Evolutionary conservation across 92 coral and sea anemone genomes (phyloP).

Genomic region (Actinostola sp.): DNA sequence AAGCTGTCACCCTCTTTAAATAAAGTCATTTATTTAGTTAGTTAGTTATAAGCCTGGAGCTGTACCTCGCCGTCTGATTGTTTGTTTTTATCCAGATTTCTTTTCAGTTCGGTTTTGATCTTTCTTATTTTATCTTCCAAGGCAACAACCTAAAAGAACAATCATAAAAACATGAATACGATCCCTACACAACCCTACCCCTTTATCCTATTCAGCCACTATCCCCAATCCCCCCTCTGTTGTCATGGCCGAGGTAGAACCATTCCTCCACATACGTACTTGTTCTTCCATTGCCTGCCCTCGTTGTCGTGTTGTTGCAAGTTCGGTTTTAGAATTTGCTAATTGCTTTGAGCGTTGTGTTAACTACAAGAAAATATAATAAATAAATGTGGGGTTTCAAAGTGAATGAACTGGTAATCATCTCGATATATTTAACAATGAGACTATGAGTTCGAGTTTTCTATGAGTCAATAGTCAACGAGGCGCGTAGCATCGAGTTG

Average conservation of each 20-base stretch:
- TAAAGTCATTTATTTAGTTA: no score
- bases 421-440: neutral
- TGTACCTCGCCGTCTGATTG: conserved; percentile 89
- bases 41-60: no score
- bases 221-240: neutral
- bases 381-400: neutral
- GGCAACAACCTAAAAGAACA: conserved; percentile 48
- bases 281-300: conserved; percentile 90
- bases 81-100: conserved; percentile 83
- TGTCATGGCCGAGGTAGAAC: neutral
- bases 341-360: conserved; percentile 82
- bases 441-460: neutral
- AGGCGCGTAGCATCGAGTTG: no score
- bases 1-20: no score
- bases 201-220: neutral
- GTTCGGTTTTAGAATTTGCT: conserved; percentile 87
- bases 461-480: no score
- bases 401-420: neutral
- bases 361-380: conserved; percentile 50
- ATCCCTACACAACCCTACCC: neutral
- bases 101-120: conserved; percentile 76
- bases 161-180: neutral
- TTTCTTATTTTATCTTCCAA: conserved; percentile 83
- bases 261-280: conserved; percentile 30
- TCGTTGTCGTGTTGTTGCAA: conserved; percentile 80